Evolutionary conservation across 2,888 invertebrate genomes (phyloP), one percentile per base, ranked within the genome.

Genomic region (Cheilosia vernalis): DNA sequence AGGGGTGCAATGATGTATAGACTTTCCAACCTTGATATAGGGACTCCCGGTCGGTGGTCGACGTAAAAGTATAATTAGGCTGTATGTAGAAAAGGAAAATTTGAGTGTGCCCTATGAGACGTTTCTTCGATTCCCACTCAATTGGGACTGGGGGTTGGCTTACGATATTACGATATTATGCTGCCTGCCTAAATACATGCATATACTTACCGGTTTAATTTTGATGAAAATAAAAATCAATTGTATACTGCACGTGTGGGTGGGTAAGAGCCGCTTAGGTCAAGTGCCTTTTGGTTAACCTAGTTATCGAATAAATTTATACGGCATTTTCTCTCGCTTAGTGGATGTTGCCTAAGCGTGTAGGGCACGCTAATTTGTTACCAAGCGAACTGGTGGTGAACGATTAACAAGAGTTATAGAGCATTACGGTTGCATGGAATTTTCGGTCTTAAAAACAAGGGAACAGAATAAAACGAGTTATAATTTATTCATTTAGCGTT

Each of bases 251-350:
- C 37, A 21, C 27, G 33, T 13, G 21, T 17, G 47, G 51, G 19
- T 56, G 56, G 10, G 19, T n/a, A 10, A 37, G 30, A 42, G 44
- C 33, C 24, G 64, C 70, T 77, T 80, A 44, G 84, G 84, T 80
- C 80, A 84, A 80, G 84, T 74, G 74, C 55, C 74, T 80, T 56
- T 79, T 55, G 47, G 64, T 80, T 76, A 84, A 53, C 80, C 74
- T 76, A 80, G 56, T 80, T 84, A 64, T 63, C 42, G 53, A 30
- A 53, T 47, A 17, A 24, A 69, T 51, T 27, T 44, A 56, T 60
- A 47, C 61, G 19, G 60, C 37, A 73, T 63, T 72, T 58, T 53
- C 27, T 47, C 24, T 42, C 21, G 24, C 27, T 10, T 42, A n/a
- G 37, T 19, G 27, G 33, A n/a, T n/a, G n/a, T n/a, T n/a, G n/a